phyloP scores from a whole-genome alignment of 2,888 invertebrate genomes.

The Conistra vaccinii region DNA sequence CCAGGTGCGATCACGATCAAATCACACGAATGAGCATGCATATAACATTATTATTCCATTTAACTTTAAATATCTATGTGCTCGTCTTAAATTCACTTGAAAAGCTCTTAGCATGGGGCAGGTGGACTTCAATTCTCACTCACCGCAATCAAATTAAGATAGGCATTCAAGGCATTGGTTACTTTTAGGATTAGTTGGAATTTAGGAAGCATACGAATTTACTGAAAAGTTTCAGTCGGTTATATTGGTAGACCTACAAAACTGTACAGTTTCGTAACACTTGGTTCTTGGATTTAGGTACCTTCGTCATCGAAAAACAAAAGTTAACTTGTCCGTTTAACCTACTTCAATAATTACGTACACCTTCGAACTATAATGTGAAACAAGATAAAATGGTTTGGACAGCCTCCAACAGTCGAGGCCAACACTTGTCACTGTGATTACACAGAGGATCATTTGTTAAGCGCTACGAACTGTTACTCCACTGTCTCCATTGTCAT shows the following conservation, averaged over 20 bases:
- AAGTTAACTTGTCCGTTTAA: conserved; percentile 35
- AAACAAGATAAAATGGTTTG: conserved; percentile 61
- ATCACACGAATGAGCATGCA: conserved; percentile 69
- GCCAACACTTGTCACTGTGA: conserved; percentile 65
- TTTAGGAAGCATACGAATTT: not conserved
- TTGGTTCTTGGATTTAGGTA: conserved; percentile 15
- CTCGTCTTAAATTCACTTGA: conserved; percentile 28
- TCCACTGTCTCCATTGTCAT: conserved; percentile 61
- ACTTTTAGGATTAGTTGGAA: not conserved
- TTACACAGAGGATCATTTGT: conserved; percentile 65
- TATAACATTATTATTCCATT: conserved; percentile 62
- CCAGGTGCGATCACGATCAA: conserved; percentile 82
- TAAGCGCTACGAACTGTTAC: conserved; percentile 63
- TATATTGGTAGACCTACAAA: not conserved
- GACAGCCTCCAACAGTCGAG: conserved; percentile 66
- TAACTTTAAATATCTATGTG: conserved; percentile 53
- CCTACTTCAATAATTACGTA: conserved; percentile 43
- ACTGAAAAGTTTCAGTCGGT: not conserved
- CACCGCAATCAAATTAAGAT: not conserved
- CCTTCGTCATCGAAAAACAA: conserved; percentile 23
- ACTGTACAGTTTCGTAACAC: conserved; percentile 7
- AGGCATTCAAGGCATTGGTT: not conserved
- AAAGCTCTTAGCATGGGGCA: conserved; percentile 9
- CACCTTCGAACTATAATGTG: conserved; percentile 50
- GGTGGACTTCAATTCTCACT: not conserved